Evolutionary conservation across 2,888 invertebrate genomes (phyloP).

Genomic region (Aporophyla nigra): DNA sequence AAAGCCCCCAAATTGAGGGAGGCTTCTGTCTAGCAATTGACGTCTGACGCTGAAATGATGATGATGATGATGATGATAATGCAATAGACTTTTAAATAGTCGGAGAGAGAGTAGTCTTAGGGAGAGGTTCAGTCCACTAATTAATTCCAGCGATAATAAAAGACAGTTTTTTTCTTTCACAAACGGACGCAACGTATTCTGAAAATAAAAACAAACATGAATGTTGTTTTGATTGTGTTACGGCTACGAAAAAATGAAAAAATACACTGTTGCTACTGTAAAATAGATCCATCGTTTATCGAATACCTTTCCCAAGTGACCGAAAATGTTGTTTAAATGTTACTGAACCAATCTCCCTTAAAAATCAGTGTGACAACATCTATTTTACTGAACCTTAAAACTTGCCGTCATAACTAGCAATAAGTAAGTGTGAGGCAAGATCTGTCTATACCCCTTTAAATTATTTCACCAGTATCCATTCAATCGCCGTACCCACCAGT

Average conservation of each 20-base stretch:
- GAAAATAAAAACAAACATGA: not conserved
- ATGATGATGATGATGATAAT: too few relatives aligned
- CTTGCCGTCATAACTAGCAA: not conserved
- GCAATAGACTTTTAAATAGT: not conserved
- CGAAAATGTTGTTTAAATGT: not conserved
- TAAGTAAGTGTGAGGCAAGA: not conserved
- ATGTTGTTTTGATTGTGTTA: too few relatives aligned
- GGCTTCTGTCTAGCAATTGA: too few relatives aligned
- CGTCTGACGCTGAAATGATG: too few relatives aligned
- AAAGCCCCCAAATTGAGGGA: too few relatives aligned
- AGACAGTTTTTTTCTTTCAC: not conserved
- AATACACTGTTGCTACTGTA: too few relatives aligned
- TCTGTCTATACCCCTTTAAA: not conserved
- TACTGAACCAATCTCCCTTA: not conserved
- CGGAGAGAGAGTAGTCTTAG: not conserved
- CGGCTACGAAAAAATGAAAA: too few relatives aligned
- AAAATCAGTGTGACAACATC: not conserved
- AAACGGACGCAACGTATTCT: not conserved
- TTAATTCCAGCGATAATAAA: not conserved
- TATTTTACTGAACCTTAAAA: not conserved
- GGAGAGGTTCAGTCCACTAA: not conserved
- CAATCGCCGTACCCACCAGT: slow-evolving; percentile 20
- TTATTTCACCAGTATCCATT: slow-evolving; percentile 18
- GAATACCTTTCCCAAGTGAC: too few relatives aligned
- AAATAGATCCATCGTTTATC: too few relatives aligned